These are phyloP conservation scores for Ellobium chinense DNA, from an alignment of 2,888 invertebrate genomes.

Conservation along the genomic window DNA sequence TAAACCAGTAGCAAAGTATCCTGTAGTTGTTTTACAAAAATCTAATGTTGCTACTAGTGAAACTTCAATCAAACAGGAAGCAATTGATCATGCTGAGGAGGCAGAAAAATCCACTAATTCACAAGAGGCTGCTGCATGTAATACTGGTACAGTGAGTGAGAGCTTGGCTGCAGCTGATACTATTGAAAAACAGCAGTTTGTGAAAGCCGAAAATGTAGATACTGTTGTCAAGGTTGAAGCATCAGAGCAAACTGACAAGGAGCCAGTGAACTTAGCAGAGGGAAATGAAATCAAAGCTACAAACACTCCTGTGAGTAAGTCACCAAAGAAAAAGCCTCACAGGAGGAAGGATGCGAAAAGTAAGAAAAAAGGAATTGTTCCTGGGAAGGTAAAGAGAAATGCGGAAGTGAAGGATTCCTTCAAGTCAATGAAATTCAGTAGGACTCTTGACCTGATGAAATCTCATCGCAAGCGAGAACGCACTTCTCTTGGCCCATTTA, in stretches of 20 bases:
- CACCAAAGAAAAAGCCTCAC: slow-evolving; percentile 19
- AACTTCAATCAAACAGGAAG: slow-evolving; percentile 17
- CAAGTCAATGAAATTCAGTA: slow-evolving; percentile 63
- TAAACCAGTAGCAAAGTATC: slow-evolving; percentile 24
- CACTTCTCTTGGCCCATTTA: slow-evolving; percentile 57
- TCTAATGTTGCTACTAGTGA: background rate
- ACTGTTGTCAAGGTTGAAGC: background rate
- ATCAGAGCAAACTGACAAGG: background rate
- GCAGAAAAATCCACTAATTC: background rate
- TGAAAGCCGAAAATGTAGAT: slow-evolving; percentile 17
- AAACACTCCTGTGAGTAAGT: background rate
- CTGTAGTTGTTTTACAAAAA: slow-evolving; percentile 41
- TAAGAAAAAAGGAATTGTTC: slow-evolving; percentile 1
- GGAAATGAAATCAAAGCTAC: background rate
- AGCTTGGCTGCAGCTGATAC: background rate
- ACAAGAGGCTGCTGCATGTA: background rate
- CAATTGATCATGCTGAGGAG: background rate
- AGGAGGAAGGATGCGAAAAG: slow-evolving; percentile 18
- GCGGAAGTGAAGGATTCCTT: slow-evolving; percentile 55
- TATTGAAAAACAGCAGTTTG: background rate
- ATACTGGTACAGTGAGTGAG: background rate
- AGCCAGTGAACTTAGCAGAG: background rate
- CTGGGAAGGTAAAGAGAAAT: background rate
- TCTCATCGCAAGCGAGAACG: slow-evolving; percentile 55
- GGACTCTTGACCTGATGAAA: slow-evolving; percentile 60